phyloP scores from a whole-genome alignment of 1,140 invertebrate species.

The Chelonus insularis region DNA sequence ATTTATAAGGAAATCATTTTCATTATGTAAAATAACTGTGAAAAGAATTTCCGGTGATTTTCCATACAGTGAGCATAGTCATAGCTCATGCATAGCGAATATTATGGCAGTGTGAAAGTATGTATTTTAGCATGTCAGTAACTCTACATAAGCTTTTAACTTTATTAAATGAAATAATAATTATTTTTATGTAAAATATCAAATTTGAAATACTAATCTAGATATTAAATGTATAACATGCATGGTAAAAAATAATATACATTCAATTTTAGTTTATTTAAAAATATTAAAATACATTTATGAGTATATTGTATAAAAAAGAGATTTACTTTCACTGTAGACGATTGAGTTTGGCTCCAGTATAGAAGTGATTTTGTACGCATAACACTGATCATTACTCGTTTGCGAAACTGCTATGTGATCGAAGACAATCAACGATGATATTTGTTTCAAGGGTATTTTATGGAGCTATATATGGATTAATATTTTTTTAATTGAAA shows the following conservation, averaged over 20 bases:
- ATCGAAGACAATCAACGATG: too few relatives aligned
- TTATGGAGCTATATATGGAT: too few relatives aligned
- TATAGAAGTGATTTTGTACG: not conserved
- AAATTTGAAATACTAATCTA: too few relatives aligned
- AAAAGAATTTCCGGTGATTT: not conserved
- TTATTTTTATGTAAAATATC: too few relatives aligned
- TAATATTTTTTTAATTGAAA: too few relatives aligned
- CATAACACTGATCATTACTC: not conserved
- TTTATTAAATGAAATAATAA: too few relatives aligned
- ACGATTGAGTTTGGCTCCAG: constrained; percentile 11
- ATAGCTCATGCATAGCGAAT: not conserved
- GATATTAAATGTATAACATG: too few relatives aligned
- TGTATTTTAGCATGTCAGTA: not conserved
- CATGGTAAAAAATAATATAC: too few relatives aligned
- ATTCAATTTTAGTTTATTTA: not conserved
- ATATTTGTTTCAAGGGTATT: too few relatives aligned
- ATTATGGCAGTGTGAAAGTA: not conserved
- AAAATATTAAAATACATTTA: not conserved
- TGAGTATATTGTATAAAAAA: not conserved
- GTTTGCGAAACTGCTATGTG: not conserved
- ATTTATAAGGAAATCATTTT: not conserved
- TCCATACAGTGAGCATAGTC: not conserved
- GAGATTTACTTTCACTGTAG: constrained; percentile 13
- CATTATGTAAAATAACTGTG: not conserved
- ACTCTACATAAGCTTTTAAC: not conserved